These are phyloP conservation scores for Phataginus tricuspis DNA, from an alignment of 2,797 vertebrate genomes.

Conservation along the genomic window DNA sequence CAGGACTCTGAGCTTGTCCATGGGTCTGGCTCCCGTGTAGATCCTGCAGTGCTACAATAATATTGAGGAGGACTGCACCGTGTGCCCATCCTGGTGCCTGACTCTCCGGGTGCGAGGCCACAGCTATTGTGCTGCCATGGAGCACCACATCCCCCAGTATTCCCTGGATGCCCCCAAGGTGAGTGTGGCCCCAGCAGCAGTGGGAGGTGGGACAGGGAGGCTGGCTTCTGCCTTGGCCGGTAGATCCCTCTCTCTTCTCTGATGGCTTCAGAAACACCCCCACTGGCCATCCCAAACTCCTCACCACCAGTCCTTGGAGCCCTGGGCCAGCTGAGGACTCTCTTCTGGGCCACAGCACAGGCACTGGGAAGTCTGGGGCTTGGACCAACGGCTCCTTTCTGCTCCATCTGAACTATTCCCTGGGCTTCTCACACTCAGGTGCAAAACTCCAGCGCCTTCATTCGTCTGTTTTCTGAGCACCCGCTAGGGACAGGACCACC, in stretches of 20 bases:
- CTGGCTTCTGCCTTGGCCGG: neutral
- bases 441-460: neutral
- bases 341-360: neutral
- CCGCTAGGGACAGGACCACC: neutral
- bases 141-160: constrained; percentile 90
- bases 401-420: neutral
- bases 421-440: neutral
- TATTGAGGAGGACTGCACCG: constrained; percentile 85
- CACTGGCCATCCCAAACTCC: neutral
- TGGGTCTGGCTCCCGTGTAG: constrained; percentile 68
- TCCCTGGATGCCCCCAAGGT: constrained; percentile 88
- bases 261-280: neutral
- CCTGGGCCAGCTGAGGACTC: neutral
- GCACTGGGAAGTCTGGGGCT: neutral
- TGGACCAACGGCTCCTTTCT: neutral
- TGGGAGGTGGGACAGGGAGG: neutral
- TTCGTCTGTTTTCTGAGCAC: neutral
- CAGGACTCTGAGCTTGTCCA: neutral
- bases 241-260: neutral
- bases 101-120: constrained; percentile 91
- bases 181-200: constrained; percentile 70
- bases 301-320: neutral
- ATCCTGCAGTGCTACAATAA: constrained; percentile 86
- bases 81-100: constrained; percentile 92
- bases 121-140: constrained; percentile 86